Percentiles rank a stretch among this genome's conserved stretches.
phyloP scores from a whole-genome alignment of 2,113 vertebrate species.

The Actinemys pallida region DNA sequence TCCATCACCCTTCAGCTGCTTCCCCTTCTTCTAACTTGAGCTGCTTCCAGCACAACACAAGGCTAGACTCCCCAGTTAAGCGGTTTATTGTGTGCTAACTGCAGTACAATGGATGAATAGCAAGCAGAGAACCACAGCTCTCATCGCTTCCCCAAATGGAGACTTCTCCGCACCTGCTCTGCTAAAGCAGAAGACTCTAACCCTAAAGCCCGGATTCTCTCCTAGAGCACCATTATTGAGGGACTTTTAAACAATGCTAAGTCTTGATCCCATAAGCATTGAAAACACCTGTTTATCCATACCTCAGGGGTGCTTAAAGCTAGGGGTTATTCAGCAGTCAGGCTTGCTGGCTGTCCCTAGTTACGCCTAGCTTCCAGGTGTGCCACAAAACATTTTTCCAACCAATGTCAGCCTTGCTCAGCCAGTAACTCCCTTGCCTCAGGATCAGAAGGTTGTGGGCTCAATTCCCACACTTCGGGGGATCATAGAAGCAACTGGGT shows the following conservation, averaged over 20 bases:
- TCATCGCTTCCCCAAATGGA: background rate
- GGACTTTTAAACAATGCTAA: background rate
- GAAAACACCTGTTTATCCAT: background rate
- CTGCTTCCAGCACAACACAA: background rate
- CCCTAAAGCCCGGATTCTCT: too few species aligned
- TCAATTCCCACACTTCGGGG: background rate
- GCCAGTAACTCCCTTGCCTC: background rate
- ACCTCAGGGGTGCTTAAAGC: background rate
- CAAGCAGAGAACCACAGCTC: background rate
- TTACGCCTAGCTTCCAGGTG: background rate
- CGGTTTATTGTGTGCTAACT: background rate
- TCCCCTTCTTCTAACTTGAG: background rate
- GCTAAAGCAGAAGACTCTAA: background rate
- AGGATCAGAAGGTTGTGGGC: background rate
- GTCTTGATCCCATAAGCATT: background rate
- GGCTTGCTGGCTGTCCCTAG: background rate
- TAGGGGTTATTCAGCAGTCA: background rate
- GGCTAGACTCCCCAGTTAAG: background rate
- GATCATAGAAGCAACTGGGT: background rate
- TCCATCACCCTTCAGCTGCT: background rate
- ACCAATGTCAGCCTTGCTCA: background rate
- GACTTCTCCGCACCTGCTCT: background rate
- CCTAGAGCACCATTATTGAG: background rate
- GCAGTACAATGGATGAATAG: background rate
- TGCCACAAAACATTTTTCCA: background rate